Percentiles rank a stretch among this genome's conserved stretches.
Evolutionary conservation across 1,140 invertebrate genomes (phyloP).

Genomic region (Oreohelix idahoensis): DNA sequence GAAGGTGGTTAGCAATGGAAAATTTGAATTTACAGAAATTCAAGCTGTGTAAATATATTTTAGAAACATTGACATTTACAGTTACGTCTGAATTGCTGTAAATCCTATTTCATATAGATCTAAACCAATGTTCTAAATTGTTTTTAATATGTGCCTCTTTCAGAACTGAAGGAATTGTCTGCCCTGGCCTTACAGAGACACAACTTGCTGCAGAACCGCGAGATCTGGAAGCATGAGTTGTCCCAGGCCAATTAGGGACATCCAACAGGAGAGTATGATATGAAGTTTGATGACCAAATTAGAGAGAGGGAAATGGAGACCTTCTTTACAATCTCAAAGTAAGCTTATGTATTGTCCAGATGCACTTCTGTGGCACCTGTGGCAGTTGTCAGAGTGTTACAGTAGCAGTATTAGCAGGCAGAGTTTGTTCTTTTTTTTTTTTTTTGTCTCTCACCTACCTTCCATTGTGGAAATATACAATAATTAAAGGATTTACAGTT

Average conservation of each 20-base stretch:
- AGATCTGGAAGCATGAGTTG: slow-evolving; percentile 76
- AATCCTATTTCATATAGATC: background rate
- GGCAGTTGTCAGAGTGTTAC: no score
- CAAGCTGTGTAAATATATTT: no score
- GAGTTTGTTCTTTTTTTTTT: no score
- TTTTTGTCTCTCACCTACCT: no score
- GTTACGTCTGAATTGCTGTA: background rate
- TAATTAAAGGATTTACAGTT: no score
- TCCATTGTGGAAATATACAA: no score
- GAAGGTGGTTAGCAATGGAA: no score
- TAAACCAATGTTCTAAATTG: background rate
- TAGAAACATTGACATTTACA: no score
- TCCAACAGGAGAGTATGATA: slow-evolving; percentile 75
- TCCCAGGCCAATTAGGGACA: slow-evolving; percentile 76
- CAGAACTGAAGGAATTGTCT: slow-evolving; percentile 76
- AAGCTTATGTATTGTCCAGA: background rate
- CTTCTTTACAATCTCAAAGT: slow-evolving; percentile 72
- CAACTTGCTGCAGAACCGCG: slow-evolving; percentile 75
- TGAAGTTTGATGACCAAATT: slow-evolving; percentile 73
- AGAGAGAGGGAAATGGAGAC: slow-evolving; percentile 71
- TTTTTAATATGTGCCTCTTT: background rate
- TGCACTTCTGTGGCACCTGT: no score
- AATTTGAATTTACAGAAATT: no score
- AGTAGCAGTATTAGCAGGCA: no score
- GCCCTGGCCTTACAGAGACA: slow-evolving; percentile 74